Evolutionary conservation across 2,888 invertebrate species (phyloP).

Genomic region (Mycalesis mineus): DNA sequence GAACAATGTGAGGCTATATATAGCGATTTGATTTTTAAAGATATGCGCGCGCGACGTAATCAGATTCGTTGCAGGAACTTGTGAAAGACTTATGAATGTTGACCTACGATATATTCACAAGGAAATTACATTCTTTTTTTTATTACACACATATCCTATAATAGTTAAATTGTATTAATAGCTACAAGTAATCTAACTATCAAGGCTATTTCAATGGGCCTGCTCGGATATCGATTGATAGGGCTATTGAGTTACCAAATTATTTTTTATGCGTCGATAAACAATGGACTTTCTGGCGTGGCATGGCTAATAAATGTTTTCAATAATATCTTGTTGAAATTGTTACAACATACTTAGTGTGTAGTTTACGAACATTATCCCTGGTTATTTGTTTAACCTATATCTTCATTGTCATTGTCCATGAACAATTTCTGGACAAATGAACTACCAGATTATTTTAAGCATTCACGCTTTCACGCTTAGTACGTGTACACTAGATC

Average conservation of each 20-base stretch:
- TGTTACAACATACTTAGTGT: neutral
- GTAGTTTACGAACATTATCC: no score
- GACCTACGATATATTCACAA: conserved; percentile 32
- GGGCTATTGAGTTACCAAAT: neutral
- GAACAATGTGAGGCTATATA: conserved; percentile 32
- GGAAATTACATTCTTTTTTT: conserved; percentile 30
- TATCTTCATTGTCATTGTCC: no score
- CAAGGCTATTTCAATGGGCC: conserved; percentile 1
- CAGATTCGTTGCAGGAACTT: conserved; percentile 31
- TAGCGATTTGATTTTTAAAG: conserved; percentile 30
- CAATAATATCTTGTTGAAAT: neutral
- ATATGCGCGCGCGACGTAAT: conserved; percentile 24
- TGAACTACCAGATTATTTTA: no score
- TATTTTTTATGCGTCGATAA: neutral
- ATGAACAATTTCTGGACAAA: no score
- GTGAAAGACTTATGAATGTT: conserved; percentile 30
- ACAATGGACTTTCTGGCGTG: neutral
- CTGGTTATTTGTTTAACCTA: no score
- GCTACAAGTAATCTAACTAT: conserved; percentile 3
- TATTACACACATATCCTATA: conserved; percentile 14
- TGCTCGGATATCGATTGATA: neutral
- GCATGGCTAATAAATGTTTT: neutral
- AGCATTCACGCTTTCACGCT: no score
- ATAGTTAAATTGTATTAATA: conserved; percentile 3
- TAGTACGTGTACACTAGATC: no score